Conservation (phyloP, 1,140 invertebrate species). For the Ceratosolen solmsi region DNA sequence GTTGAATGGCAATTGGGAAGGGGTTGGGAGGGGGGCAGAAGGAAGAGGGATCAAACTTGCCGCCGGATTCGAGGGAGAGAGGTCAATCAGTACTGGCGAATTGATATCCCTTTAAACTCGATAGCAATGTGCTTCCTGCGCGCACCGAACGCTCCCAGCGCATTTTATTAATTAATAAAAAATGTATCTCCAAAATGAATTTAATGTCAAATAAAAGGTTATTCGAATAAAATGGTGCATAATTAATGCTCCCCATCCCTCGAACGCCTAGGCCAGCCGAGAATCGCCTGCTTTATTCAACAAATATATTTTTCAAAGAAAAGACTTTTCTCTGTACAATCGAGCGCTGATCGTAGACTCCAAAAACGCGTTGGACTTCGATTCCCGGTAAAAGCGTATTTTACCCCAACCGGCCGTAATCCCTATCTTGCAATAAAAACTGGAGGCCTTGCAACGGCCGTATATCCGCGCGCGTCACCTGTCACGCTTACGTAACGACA, state of each 20-base stretch:
- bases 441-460: neutral
- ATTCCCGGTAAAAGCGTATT: neutral
- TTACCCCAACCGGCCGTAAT: neutral
- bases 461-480: neutral
- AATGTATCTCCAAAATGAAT: constrained; percentile 64
- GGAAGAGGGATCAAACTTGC: neutral
- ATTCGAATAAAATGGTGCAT: constrained; percentile 48
- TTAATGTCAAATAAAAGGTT: constrained; percentile 67
- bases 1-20: neutral
- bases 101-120: constrained; percentile 61
- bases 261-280: too few relatives aligned
- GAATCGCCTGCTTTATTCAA: too few relatives aligned
- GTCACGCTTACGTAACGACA: neutral
- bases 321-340: neutral
- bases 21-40: neutral
- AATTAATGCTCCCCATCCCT: too few relatives aligned
- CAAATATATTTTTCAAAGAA: neutral
- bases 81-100: constrained; percentile 59
- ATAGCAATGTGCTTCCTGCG: constrained; percentile 51
- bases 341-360: neutral
- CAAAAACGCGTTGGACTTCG: neutral
- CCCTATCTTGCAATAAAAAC: neutral
- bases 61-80: constrained; percentile 1
- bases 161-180: constrained; percentile 69
- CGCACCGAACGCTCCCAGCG: constrained; percentile 45